Conservation (phyloP, 2,888 invertebrate species). For the Eustalomyia histrio region DNA sequence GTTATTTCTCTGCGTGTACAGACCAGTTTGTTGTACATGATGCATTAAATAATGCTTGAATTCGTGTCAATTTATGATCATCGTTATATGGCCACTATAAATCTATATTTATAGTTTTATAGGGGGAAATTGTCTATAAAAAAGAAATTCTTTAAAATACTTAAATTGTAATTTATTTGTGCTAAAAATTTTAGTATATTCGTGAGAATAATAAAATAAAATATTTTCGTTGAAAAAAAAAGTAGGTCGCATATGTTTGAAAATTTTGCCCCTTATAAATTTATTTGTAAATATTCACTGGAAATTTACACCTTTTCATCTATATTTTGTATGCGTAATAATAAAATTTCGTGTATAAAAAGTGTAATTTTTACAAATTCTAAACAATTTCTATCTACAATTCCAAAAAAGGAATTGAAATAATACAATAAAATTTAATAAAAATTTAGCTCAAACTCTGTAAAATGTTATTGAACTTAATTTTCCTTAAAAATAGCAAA, state of each 20-base stretch:
- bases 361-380: neutral
- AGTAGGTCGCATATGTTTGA: neutral
- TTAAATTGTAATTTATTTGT: constrained; percentile 39
- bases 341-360: neutral
- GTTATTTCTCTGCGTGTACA: too few species aligned
- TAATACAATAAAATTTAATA: too few species aligned
- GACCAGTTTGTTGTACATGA: too few species aligned
- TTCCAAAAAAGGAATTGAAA: too few species aligned
- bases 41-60: too few species aligned
- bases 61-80: too few species aligned
- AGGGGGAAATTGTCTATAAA: neutral
- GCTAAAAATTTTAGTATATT: constrained; percentile 26
- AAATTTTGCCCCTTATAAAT: neutral
- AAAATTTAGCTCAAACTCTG: too few species aligned
- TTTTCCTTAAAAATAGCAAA: too few species aligned
- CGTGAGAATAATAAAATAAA: constrained; percentile 1
- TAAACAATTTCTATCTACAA: neutral
- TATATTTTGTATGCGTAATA: neutral
- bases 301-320: neutral
- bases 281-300: neutral
- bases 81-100: too few species aligned
- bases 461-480: too few species aligned
- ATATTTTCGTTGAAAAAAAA: neutral
- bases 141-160: neutral
- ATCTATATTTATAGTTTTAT: too few species aligned